Evolutionary conservation across 2,888 invertebrate genomes (phyloP).

Genomic region (Creontiades dilutus): DNA sequence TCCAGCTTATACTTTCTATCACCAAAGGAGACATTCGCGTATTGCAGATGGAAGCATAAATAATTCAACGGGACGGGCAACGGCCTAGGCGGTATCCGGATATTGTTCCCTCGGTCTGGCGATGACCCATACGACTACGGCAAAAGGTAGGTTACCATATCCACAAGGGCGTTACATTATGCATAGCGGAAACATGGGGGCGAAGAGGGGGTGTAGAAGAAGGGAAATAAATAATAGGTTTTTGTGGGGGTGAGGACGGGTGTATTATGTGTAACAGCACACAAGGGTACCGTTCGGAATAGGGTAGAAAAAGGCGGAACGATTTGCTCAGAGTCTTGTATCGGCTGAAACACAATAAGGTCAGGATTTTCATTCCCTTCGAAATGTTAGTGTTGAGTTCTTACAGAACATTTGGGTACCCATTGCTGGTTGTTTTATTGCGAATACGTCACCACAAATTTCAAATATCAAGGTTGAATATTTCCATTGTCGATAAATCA

Average conservation of each 20-base stretch:
- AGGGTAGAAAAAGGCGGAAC: background rate
- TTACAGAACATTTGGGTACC: no score
- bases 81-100: background rate
- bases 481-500: no score
- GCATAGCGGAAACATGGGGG: background rate
- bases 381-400: background rate
- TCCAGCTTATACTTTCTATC: no score
- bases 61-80: conserved; percentile 1
- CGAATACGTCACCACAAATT: no score
- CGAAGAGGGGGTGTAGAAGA: background rate
- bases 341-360: background rate
- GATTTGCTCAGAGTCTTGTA: conserved; percentile 9
- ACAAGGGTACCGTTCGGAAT: background rate
- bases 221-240: conserved; percentile 8
- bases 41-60: background rate
- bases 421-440: no score
- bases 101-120: conserved; percentile 10
- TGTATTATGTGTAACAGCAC: background rate
- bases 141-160: conserved; percentile 30
- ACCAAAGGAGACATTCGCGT: background rate
- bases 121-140: conserved; percentile 8
- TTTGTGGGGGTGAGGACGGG: background rate
- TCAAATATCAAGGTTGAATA: no score
- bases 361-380: background rate
- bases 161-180: conserved; percentile 10